A percentile compares a stretch with the other conserved stretches of the same genome.
Evolutionary conservation across 1,140 invertebrate species (phyloP).

Genomic region (Hestina assimilis): DNA sequence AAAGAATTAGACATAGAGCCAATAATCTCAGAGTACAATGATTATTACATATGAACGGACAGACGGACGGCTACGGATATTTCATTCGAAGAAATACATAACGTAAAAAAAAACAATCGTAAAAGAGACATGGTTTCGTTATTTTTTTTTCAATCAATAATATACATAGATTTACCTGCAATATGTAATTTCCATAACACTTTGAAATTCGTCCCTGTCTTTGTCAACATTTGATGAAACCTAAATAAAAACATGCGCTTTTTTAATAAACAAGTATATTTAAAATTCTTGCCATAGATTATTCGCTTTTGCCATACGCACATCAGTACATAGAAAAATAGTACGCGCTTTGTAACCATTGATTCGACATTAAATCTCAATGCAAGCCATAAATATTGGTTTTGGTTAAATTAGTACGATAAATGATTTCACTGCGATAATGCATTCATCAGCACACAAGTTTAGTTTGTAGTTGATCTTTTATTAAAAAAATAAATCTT

Average conservation of each 20-base stretch:
- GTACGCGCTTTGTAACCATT: too few relatives aligned
- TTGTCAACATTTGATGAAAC: slow-evolving; percentile 8
- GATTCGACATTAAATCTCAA: neutral
- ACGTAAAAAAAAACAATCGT: too few relatives aligned
- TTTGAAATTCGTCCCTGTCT: neutral
- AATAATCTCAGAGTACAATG: too few relatives aligned
- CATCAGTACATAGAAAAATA: too few relatives aligned
- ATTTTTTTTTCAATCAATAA: too few relatives aligned
- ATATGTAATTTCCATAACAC: slow-evolving; percentile 11
- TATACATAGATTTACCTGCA: slow-evolving; percentile 19
- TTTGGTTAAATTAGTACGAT: neutral
- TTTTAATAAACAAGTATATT: neutral
- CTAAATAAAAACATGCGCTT: slow-evolving; percentile 14
- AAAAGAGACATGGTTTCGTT: too few relatives aligned
- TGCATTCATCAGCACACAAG: neutral
- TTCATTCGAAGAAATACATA: too few relatives aligned
- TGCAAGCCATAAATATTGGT: slow-evolving; percentile 2
- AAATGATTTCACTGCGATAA: slow-evolving; percentile 5
- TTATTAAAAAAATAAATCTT: neutral
- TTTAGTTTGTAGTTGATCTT: neutral
- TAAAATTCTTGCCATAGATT: too few relatives aligned
- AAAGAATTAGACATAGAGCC: too few relatives aligned
- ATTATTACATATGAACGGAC: too few relatives aligned
- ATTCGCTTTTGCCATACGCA: too few relatives aligned
- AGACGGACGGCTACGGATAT: too few relatives aligned